Evolutionary conservation across 2,113 vertebrate species (phyloP).

Genomic region (Oncorhynchus tshawytscha): DNA sequence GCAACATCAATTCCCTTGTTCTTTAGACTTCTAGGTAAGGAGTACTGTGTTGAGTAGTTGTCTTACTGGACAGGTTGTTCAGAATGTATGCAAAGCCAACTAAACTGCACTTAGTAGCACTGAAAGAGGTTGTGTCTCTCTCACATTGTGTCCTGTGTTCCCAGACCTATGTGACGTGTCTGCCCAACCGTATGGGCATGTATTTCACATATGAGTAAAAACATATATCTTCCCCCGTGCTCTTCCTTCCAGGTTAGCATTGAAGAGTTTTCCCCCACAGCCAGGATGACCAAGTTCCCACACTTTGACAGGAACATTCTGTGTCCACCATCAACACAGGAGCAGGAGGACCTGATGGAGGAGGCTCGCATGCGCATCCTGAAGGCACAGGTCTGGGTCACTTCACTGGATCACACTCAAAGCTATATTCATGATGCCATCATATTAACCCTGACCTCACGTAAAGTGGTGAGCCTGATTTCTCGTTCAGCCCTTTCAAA

Average conservation of each 20-base stretch:
- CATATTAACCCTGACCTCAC: background rate
- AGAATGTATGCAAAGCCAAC: background rate
- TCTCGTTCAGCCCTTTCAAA: background rate
- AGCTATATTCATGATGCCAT: background rate
- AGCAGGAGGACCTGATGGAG: slow-evolving; percentile 47
- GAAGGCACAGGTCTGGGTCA: slow-evolving; percentile 36
- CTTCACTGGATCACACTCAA: background rate
- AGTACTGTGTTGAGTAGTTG: background rate
- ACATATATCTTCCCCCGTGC: slow-evolving; percentile 18
- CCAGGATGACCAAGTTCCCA: slow-evolving; percentile 26
- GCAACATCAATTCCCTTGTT: slow-evolving; percentile 56
- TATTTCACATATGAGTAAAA: slow-evolving; percentile 38
- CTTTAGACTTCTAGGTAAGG: slow-evolving; percentile 61
- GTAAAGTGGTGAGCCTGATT: background rate
- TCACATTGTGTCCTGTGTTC: slow-evolving; percentile 13
- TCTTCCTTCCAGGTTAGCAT: slow-evolving; percentile 27
- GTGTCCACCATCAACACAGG: slow-evolving; percentile 28
- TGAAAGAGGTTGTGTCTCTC: background rate
- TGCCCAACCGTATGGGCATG: slow-evolving; percentile 64
- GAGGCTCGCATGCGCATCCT: slow-evolving; percentile 51
- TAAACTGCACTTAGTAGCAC: background rate
- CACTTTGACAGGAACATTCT: slow-evolving; percentile 32
- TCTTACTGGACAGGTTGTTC: background rate
- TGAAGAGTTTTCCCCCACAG: slow-evolving; percentile 30
- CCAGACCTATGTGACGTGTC: slow-evolving; percentile 63